Evolutionary conservation across 2,113 vertebrate genomes (phyloP).

Genomic region (Cygnus atratus): DNA sequence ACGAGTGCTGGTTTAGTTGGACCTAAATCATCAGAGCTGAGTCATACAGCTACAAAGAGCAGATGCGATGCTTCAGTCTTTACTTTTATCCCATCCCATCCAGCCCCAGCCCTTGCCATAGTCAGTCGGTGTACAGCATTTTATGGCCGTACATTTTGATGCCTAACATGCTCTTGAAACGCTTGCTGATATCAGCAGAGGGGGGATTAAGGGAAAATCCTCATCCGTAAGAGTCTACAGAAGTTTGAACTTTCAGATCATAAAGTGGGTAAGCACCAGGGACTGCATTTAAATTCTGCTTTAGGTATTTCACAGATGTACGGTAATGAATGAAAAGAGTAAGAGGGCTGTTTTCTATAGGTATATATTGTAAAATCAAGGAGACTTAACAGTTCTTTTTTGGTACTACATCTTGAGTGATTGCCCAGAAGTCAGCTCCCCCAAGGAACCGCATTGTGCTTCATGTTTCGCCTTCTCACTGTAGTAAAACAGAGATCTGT

Average conservation of each 20-base stretch:
- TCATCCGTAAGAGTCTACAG: neutral
- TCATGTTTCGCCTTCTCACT: constrained; percentile 19
- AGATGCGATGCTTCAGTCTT: neutral
- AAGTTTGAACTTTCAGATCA: constrained; percentile 31
- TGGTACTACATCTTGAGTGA: neutral
- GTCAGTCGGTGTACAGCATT: neutral
- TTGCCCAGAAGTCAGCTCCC: constrained; percentile 7
- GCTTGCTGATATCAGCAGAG: constrained; percentile 28
- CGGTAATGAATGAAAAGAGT: constrained; percentile 42
- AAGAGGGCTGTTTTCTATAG: constrained; percentile 15
- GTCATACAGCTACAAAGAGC: neutral
- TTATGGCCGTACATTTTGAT: neutral
- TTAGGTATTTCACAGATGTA: constrained; percentile 22
- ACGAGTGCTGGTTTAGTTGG: neutral
- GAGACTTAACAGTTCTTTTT: neutral
- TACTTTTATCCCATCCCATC: neutral
- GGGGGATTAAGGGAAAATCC: constrained; percentile 50
- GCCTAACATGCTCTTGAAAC: neutral
- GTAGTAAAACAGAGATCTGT: constrained; percentile 25
- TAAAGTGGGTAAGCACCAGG: constrained; percentile 1
- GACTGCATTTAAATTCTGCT: constrained; percentile 43
- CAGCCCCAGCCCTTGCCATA: neutral
- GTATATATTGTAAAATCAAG: constrained; percentile 40
- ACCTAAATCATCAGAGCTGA: neutral
- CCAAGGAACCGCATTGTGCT: constrained; percentile 23